These are phyloP conservation scores for Pipistrellus nathusii DNA, from an alignment of 2,797 vertebrate species.

Conservation along the genomic window DNA sequence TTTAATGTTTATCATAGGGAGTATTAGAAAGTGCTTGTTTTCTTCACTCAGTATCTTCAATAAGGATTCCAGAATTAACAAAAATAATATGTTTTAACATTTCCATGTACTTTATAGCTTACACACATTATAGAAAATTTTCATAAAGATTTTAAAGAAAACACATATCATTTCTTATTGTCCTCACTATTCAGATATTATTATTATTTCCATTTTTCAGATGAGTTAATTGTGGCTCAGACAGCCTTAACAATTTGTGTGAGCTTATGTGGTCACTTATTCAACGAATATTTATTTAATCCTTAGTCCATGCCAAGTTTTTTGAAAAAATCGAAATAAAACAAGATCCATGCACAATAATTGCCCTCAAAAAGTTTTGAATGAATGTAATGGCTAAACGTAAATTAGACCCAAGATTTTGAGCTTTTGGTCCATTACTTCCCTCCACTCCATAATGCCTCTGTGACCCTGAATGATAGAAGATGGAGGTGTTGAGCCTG, in stretches of 20 bases:
- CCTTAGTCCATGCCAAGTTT: background rate
- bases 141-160: background rate
- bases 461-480: background rate
- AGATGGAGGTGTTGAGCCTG: background rate
- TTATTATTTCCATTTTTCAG: background rate
- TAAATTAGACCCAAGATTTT: background rate
- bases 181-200: background rate
- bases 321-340: background rate
- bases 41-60: background rate
- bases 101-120: background rate
- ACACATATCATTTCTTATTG: background rate
- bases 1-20: background rate
- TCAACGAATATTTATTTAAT: slow-evolving; percentile 45
- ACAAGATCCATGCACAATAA: background rate
- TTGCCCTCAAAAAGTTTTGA: background rate
- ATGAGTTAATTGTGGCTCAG: background rate
- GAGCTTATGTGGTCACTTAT: background rate
- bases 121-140: background rate
- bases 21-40: background rate
- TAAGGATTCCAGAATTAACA: background rate
- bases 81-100: background rate
- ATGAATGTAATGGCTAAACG: background rate
- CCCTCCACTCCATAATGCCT: background rate
- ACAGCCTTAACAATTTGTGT: slow-evolving; percentile 5
- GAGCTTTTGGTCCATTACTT: background rate